These are phyloP conservation scores for Noctua janthina DNA, from an alignment of 2,888 invertebrate species.

Conservation along the genomic window DNA sequence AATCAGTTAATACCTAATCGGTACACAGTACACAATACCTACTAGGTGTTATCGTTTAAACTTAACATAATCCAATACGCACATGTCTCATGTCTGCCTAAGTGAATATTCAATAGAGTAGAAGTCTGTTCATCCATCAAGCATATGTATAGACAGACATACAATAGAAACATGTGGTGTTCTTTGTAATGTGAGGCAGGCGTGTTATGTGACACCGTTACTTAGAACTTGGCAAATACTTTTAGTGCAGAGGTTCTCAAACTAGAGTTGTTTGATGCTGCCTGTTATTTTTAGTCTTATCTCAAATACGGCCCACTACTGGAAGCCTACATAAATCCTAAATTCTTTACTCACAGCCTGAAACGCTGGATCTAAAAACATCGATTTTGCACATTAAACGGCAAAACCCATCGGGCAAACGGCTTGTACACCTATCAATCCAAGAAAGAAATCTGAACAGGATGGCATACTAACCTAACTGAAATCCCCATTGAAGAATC, in stretches of 20 bases:
- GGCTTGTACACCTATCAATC: too few species aligned
- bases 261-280: background rate
- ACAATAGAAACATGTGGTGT: slow-evolving; percentile 27
- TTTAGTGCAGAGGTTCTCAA: slow-evolving; percentile 43
- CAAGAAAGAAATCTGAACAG: too few species aligned
- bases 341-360: too few species aligned
- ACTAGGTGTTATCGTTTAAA: slow-evolving; percentile 22
- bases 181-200: slow-evolving; percentile 49
- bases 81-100: slow-evolving; percentile 23
- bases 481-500: too few species aligned
- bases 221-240: slow-evolving; percentile 51
- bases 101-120: slow-evolving; percentile 38
- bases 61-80: slow-evolving; percentile 41
- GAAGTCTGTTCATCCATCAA: slow-evolving; percentile 23
- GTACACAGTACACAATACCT: slow-evolving; percentile 19
- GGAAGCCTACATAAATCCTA: too few species aligned
- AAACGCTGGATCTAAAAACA: too few species aligned
- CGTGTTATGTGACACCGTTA: slow-evolving; percentile 42
- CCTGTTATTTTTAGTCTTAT: background rate
- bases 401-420: too few species aligned
- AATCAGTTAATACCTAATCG: slow-evolving; percentile 38
- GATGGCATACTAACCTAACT: too few species aligned
- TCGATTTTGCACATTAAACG: too few species aligned
- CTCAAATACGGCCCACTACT: too few species aligned
- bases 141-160: slow-evolving; percentile 2